Evolutionary conservation across 2,888 invertebrate genomes (phyloP).

Genomic region (Spatulosminthurus flaviceps): DNA sequence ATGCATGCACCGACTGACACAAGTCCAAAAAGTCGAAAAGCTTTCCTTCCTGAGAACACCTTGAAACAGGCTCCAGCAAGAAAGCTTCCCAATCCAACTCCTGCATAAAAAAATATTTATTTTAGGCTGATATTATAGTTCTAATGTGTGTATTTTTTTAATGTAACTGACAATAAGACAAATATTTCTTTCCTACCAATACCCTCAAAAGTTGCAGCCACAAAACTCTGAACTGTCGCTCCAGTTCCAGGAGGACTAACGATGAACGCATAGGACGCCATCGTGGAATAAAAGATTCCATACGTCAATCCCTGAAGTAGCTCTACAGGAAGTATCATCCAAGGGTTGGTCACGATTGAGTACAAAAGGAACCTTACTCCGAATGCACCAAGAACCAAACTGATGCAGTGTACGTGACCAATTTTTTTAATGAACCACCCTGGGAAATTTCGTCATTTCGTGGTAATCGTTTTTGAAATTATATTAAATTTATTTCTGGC

Average conservation of each 20-base stretch:
- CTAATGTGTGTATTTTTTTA: not conserved
- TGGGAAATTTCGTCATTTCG: not conserved
- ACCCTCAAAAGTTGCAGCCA: slow-evolving; percentile 90
- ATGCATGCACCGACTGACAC: slow-evolving; percentile 73
- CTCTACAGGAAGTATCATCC: slow-evolving; percentile 87
- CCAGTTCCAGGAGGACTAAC: slow-evolving; percentile 85
- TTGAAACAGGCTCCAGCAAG: slow-evolving; percentile 77
- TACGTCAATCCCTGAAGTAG: slow-evolving; percentile 87
- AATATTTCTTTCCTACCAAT: slow-evolving; percentile 69
- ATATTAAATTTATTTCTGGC: not conserved
- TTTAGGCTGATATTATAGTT: too few species aligned
- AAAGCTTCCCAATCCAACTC: slow-evolving; percentile 81
- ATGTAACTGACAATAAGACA: not conserved
- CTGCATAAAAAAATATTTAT: slow-evolving; percentile 64
- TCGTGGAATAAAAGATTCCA: slow-evolving; percentile 86
- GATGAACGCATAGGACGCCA: slow-evolving; percentile 87
- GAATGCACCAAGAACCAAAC: slow-evolving; percentile 80
- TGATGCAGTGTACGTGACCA: slow-evolving; percentile 85
- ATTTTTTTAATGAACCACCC: slow-evolving; percentile 78
- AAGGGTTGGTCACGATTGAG: slow-evolving; percentile 80
- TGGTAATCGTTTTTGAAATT: not conserved
- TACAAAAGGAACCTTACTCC: slow-evolving; percentile 84
- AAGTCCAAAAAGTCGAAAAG: slow-evolving; percentile 78
- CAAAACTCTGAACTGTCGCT: slow-evolving; percentile 88
- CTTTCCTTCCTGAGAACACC: slow-evolving; percentile 73